Evolutionary conservation across 2,888 invertebrate genomes (phyloP).

Genomic region (Girardia tigrina): DNA sequence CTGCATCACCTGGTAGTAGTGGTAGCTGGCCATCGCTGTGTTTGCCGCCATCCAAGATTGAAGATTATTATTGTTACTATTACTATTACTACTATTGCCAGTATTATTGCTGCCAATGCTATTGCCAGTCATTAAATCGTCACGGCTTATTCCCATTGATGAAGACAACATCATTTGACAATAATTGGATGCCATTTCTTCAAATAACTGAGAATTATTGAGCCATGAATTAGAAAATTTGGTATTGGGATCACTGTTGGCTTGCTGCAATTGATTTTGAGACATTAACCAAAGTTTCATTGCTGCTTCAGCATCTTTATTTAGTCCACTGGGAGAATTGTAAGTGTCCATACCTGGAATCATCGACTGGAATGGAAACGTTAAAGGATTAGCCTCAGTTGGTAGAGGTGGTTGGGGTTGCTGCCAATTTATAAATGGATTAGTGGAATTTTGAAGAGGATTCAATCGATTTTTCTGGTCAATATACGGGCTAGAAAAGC

Average conservation of each 20-base stretch:
- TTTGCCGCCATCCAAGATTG: constrained; percentile 12
- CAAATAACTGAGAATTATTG: constrained; percentile 6
- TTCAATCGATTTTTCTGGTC: not conserved
- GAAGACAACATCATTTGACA: not conserved
- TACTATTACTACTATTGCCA: not conserved
- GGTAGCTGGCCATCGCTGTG: not conserved
- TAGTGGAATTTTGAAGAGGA: not conserved
- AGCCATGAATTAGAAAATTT: not conserved
- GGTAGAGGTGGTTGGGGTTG: not conserved
- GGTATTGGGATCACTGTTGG: not conserved
- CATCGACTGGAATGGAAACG: not conserved
- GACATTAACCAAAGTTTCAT: constrained; percentile 17
- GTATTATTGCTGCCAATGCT: not conserved
- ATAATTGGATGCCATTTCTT: constrained; percentile 14
- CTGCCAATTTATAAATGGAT: constrained; percentile 1
- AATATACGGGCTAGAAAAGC: not conserved
- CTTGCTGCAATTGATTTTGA: no score
- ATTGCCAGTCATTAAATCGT: not conserved
- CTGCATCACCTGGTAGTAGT: not conserved
- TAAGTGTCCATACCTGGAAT: not conserved
- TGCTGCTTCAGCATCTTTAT: not conserved
- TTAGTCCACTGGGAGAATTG: not conserved
- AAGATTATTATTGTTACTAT: not conserved
- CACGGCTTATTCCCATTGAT: not conserved
- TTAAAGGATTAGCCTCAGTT: not conserved